Percentiles rank a stretch among this genome's conserved stretches.
Evolutionary conservation across 2,113 vertebrate genomes (phyloP).

Genomic region (Phaetusa simplex): DNA sequence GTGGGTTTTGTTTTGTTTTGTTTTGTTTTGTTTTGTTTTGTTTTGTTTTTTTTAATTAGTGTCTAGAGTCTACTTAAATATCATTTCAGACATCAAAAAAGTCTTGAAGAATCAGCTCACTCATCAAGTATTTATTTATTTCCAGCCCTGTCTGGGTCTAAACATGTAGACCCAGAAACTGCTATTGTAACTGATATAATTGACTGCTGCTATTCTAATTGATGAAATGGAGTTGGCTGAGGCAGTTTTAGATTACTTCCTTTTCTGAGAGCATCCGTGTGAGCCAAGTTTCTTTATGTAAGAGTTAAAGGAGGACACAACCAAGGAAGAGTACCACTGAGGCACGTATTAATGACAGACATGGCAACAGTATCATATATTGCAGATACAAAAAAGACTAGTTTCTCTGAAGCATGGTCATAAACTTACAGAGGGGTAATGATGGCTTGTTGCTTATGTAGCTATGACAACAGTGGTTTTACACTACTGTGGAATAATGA

Average conservation of each 20-base stretch:
- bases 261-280: background rate
- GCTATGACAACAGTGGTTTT: background rate
- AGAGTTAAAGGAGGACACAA: background rate
- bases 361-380: background rate
- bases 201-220: background rate
- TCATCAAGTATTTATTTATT: background rate
- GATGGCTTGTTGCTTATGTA: background rate
- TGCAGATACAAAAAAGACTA: background rate
- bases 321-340: background rate
- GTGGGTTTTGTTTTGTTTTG: no score
- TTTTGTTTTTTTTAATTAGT: background rate
- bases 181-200: background rate
- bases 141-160: background rate
- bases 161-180: background rate
- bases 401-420: background rate
- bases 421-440: background rate
- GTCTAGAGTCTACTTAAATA: background rate
- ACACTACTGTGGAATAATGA: background rate
- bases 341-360: background rate
- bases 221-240: background rate
- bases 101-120: background rate
- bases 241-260: background rate
- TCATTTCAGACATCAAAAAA: background rate
- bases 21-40: background rate
- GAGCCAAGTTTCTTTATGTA: background rate